Conservation (phyloP, 2,797 vertebrate species). For the Silurus aristotelis region DNA sequence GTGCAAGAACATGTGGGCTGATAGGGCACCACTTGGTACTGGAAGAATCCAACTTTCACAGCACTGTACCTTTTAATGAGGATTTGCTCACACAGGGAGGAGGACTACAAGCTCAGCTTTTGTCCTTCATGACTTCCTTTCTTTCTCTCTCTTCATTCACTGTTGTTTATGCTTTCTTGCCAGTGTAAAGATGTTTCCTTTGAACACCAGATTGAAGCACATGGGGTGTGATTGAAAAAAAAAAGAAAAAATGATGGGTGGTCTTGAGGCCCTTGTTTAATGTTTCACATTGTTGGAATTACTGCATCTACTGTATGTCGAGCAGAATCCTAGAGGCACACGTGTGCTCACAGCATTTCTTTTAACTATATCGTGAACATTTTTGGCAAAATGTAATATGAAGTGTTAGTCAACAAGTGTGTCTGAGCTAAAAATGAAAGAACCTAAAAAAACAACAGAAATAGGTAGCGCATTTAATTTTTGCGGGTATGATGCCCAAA, state of each 20-base stretch:
- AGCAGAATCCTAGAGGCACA: neutral
- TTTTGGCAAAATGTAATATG: neutral
- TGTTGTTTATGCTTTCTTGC: conserved; percentile 37
- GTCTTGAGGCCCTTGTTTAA: neutral
- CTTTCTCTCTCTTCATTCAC: conserved; percentile 35
- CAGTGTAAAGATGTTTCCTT: conserved; percentile 32
- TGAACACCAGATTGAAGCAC: conserved; percentile 13
- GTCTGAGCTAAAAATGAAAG: neutral
- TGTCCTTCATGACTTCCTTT: conserved; percentile 34
- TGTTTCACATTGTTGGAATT: neutral
- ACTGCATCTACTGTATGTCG: neutral
- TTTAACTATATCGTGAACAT: neutral
- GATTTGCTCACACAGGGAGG: conserved; percentile 37
- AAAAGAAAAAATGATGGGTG: neutral
- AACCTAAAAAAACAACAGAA: neutral
- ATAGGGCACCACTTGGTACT: conserved; percentile 49
- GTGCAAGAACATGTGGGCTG: conserved; percentile 59
- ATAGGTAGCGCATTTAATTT: neutral
- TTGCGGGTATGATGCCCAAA: neutral
- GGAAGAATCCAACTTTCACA: conserved; percentile 47
- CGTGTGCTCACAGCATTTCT: neutral
- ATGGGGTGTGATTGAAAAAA: conserved; percentile 11
- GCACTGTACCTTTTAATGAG: conserved; percentile 38
- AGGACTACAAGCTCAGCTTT: conserved; percentile 22
- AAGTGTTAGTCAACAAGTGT: neutral